phyloP scores from a whole-genome alignment of 2,113 vertebrate species.

The Hipposideros armiger region DNA sequence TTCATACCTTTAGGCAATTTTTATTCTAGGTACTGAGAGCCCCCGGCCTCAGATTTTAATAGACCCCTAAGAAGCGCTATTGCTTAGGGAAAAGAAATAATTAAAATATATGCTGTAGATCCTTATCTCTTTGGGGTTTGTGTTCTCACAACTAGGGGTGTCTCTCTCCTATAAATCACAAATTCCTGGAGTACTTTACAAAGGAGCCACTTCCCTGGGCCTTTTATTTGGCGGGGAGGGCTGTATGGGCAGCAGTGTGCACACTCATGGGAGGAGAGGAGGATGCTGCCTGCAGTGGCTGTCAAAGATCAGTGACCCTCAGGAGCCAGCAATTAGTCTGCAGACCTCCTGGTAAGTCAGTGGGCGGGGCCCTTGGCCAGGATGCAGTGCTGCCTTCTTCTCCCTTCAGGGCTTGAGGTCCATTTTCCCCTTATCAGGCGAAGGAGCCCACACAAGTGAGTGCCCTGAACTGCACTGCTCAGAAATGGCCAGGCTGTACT shows the following conservation, averaged over 20 bases:
- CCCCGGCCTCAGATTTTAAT: background rate
- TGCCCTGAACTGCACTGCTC: background rate
- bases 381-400: background rate
- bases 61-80: background rate
- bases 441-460: background rate
- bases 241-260: background rate
- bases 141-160: background rate
- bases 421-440: background rate
- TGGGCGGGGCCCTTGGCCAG: background rate
- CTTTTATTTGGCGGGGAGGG: background rate
- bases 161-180: slow-evolving; percentile 32
- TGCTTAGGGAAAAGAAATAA: background rate
- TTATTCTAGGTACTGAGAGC: background rate
- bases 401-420: background rate
- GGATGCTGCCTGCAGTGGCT: background rate
- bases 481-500: background rate
- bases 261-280: background rate
- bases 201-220: background rate
- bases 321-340: background rate
- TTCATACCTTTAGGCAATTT: background rate
- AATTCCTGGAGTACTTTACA: background rate
- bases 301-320: background rate
- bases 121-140: background rate
- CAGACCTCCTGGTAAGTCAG: background rate
- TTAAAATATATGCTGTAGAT: background rate